These are phyloP conservation scores for Agrotis segetum DNA, from an alignment of 2,888 invertebrate species.

Conservation along the genomic window DNA sequence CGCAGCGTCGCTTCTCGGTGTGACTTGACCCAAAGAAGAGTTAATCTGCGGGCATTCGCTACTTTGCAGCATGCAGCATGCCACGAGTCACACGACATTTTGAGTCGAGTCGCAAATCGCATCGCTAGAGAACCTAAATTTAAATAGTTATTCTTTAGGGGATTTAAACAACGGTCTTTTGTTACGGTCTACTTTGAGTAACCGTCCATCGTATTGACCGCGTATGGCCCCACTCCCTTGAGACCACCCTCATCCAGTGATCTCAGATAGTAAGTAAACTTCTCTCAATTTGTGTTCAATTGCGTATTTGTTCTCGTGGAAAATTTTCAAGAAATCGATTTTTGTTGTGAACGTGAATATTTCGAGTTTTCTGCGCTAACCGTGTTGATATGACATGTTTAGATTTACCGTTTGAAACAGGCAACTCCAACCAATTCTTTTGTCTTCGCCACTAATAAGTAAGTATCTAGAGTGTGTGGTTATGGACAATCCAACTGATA, in stretches of 20 bases:
- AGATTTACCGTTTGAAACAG: no score
- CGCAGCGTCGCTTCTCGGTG: no score
- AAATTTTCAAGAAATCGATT: background rate
- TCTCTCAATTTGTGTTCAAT: slow-evolving; percentile 9
- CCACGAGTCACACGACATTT: no score
- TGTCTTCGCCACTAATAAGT: no score
- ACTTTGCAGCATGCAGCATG: no score
- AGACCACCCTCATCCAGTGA: background rate
- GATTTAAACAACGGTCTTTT: background rate
- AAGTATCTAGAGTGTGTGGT: no score
- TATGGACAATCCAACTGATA: no score
- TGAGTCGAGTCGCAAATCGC: background rate
- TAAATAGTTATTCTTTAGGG: background rate
- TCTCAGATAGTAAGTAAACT: background rate
- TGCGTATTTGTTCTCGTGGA: background rate
- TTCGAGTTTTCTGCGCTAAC: slow-evolving; percentile 3
- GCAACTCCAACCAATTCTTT: no score
- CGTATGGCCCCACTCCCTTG: background rate
- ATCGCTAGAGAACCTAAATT: background rate
- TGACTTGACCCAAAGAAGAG: no score
- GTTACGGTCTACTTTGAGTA: background rate
- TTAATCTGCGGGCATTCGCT: no score
- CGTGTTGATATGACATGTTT: no score
- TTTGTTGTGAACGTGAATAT: slow-evolving; percentile 2
- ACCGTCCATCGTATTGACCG: background rate